These are phyloP conservation scores for Martes martes DNA, from an alignment of 2,113 vertebrate genomes.

Conservation along the genomic window DNA sequence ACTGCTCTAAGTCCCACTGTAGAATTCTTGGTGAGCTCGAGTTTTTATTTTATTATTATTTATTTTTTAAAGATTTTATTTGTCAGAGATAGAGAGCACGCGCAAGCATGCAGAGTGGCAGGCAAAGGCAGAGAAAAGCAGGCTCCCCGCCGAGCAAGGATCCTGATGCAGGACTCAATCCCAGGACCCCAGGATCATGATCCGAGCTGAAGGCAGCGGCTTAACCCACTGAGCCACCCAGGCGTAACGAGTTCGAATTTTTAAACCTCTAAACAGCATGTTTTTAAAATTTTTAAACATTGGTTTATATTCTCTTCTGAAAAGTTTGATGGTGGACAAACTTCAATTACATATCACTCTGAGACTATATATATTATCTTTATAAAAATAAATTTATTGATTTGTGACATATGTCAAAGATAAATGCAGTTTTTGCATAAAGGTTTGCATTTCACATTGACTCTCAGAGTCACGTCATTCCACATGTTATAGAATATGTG, in stretches of 20 bases:
- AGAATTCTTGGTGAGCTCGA: neutral
- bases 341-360: neutral
- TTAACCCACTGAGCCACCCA: too few species aligned
- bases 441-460: neutral
- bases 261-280: neutral
- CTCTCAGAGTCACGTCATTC: neutral
- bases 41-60: too few species aligned
- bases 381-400: neutral
- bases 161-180: too few species aligned
- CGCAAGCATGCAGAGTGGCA: too few species aligned
- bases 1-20: neutral
- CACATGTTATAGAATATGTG: neutral
- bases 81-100: too few species aligned
- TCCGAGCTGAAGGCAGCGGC: too few species aligned
- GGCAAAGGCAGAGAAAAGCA: too few species aligned
- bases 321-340: neutral
- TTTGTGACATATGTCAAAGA: neutral
- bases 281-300: neutral
- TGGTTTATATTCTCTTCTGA: neutral
- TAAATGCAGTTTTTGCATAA: neutral
- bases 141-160: too few species aligned
- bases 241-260: neutral
- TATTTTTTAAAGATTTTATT: too few species aligned
- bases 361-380: neutral
- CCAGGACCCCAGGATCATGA: too few species aligned